Evolutionary conservation across 2,113 vertebrate species (phyloP).

Genomic region (Ovis aries): DNA sequence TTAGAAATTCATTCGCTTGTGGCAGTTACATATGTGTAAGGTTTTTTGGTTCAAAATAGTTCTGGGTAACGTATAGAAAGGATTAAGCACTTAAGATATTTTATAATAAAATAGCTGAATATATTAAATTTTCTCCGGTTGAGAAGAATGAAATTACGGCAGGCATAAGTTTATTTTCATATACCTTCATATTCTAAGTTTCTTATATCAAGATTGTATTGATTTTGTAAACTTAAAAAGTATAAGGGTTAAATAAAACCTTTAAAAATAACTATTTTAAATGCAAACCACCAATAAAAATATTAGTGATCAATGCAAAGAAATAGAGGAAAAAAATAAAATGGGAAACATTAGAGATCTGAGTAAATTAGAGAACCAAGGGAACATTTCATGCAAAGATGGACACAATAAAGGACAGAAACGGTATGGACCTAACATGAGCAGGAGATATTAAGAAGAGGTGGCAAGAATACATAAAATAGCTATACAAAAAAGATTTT

Average conservation of each 20-base stretch:
- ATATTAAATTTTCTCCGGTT: neutral
- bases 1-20: slow-evolving; percentile 79
- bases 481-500: neutral
- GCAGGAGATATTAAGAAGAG: neutral
- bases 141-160: neutral
- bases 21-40: slow-evolving; percentile 85
- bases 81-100: slow-evolving; percentile 59
- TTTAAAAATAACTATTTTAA: neutral
- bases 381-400: neutral
- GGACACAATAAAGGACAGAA: neutral
- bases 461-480: neutral
- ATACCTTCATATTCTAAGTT: neutral
- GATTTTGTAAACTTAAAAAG: neutral
- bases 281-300: neutral
- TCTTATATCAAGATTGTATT: neutral
- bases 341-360: neutral
- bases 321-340: neutral
- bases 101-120: neutral
- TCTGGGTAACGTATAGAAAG: neutral
- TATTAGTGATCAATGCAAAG: neutral
- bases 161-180: neutral
- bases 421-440: neutral
- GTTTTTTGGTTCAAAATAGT: slow-evolving; percentile 65
- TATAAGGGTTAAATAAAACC: neutral
- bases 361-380: neutral